Evolutionary conservation across 2,888 invertebrate genomes (phyloP), one percentile per base, ranked within the genome.

Genomic region (Drosophila vallismaia): DNA sequence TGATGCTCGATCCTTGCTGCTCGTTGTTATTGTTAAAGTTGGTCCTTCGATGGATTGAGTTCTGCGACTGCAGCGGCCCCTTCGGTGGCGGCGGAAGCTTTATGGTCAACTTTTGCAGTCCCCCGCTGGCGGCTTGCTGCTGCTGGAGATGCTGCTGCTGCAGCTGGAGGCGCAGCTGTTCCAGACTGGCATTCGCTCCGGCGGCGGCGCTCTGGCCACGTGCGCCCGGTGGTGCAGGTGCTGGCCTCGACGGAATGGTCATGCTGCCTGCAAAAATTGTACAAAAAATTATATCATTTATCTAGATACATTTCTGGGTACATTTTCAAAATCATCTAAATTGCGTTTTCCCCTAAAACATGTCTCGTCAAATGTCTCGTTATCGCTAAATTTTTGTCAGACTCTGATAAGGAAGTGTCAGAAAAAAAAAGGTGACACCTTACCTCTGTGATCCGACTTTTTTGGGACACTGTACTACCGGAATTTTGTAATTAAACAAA

Each of bases 171-270:
- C 90, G 91, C 69, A 90, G 74, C 63, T 90, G 90, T 55, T 91
- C 90, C 70, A 91, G 71, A 74, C 87, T 89, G 12, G 89, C 90
- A 76, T 91, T 90, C 3, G 91, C 90, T 24, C 86, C 89, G 29
- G 89, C 90, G 12, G 88, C 90, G 29, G 89, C 89, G 71, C 63
- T 86, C 58, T 88, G 88, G 29, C 78, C 87, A 42, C 81, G 80
- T 24, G 86, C 77, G 24, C 79, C 83, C 36, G 92, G 92, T 60
- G 92, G 92, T 26, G 91, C 91, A 19, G 92, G 92, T 40, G 92
- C 92, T 70, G 92, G 91, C 62, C 92, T 84, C 48, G 92, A 89
- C 69, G 92, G 92, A 77, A 92, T 90, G 69, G 92, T 92, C 92
- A 92, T 92, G 36, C n/a, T 71, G 29, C 45, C 83, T 79, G 67